Base-by-base conservation (phyloP, 53 echinoderm and acorn worm genomes). In the Echinometra lucunter region DNA sequence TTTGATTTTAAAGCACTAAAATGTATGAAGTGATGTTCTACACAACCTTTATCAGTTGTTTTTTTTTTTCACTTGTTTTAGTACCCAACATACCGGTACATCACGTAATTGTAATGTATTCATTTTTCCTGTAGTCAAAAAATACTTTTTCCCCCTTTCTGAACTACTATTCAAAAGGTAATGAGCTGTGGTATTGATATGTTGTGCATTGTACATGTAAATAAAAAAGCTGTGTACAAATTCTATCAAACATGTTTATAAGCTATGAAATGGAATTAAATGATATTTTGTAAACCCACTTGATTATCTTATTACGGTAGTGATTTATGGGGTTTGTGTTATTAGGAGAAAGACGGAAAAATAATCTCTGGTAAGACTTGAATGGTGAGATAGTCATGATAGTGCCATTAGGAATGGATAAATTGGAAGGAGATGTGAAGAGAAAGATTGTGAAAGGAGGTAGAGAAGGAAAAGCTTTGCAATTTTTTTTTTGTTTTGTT, bases 211-310 rank as follows among this genome's bases (percentile, higher is more conserved):
- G 85, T 85, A 85, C 47, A 85, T 85, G 85, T 85, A 85, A 85
- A 85, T 85, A 85, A 53, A 4, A 45, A 23, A 81, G 44, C 18
- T 85, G 85, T 85, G 85, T 85, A 85, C 13, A 85, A 85, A 47
- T 49, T 85, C n/a, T 85, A 85, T 85, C 78, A 47, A 8, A 85
- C 27, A 85, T 85, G 85, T 85, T 85, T n/a, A 85, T 81, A 81
- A 72, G 81, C 44, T 81, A 44, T 85, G 49, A 85, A 85, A 85
- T 49, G 28, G 45, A 85, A 85, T 85, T 85, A 85, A 85, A 85
- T 28, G 45, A 85, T 85, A 85, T 85, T 85, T 85, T 85, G 49
- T 85, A 85, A 85, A 49, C 85, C 40, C 49, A 81, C 16, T 8
- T 11, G 38, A 42, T 15, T 85, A 49, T 27, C 13, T 81, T 45